Percentiles rank a stretch among this genome's conserved stretches.
phyloP scores from a whole-genome alignment of 2,888 invertebrate genomes.

The Calameuta filiformis region DNA sequence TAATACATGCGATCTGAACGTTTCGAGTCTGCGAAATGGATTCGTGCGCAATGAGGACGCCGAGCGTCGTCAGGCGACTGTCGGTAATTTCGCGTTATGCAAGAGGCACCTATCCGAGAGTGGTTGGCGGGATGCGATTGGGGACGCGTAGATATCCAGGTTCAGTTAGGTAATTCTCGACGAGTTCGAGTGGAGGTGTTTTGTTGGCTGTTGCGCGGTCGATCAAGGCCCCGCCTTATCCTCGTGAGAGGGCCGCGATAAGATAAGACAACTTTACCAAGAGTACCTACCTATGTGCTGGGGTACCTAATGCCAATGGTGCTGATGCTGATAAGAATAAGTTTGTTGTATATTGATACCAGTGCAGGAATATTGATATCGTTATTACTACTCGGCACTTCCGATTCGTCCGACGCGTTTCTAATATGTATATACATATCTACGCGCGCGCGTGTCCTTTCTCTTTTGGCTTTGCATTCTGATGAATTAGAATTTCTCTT shows the following conservation, averaged over 20 bases:
- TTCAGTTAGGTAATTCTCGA: background rate
- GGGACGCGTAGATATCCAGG: background rate
- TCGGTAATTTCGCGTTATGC: background rate
- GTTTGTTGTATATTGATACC: background rate
- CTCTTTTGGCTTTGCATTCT: background rate
- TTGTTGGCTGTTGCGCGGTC: conserved; percentile 46
- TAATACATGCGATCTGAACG: background rate
- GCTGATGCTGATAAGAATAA: background rate
- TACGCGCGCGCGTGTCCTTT: background rate
- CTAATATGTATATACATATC: no score
- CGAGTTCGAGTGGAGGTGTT: conserved; percentile 35
- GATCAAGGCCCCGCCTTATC: conserved; percentile 62
- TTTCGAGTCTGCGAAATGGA: background rate
- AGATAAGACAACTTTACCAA: conserved; percentile 32
- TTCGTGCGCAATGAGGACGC: background rate
- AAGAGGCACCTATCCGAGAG: background rate
- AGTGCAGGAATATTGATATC: background rate
- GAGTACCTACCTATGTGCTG: background rate
- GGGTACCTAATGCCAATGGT: background rate
- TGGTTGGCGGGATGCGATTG: background rate
- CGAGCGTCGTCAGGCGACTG: background rate
- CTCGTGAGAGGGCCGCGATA: conserved; percentile 45
- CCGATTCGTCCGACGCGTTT: background rate
- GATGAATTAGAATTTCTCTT: background rate
- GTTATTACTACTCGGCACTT: background rate